Evolutionary conservation across 2,113 vertebrate genomes (phyloP), one percentile per base, ranked within the genome.

Genomic region (Copsychus sechellarum): DNA sequence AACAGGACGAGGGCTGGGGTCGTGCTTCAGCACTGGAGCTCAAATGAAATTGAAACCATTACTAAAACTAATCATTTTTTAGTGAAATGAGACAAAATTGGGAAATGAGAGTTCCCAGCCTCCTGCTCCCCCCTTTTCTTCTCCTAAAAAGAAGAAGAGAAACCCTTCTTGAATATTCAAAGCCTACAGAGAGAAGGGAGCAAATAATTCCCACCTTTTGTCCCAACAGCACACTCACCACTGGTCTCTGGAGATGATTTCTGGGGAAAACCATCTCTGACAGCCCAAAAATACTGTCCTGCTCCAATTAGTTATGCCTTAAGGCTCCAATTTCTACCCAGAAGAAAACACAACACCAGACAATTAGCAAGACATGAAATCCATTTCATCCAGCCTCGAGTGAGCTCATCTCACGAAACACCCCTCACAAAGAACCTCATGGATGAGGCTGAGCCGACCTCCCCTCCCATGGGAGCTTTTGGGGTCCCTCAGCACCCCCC

Each of bases 401-500:
- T 13, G 38, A 81, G 70, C 26, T 54, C 53, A 60, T 12, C 48
- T 79, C 65, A 4, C 29, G 45, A 42, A 84, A 57, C 6, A 1
- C 3, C 45, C 34, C 71, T 81, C 1, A 2, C 11, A 51, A 31
- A 65, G 67, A 84, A 14, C 36, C 31, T 57, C 13, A 0, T 1
- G 31, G 7, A 2, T 20, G 56, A 34, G 8, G 25, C 13, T 15
- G 64, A 58, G 29, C 18, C 0, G 0, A 20, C 7, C 34, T 54
- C 6, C 12, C 36, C 54, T 48, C 6, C n/a, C 7, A 0, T 1
- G 15, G 54, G 77, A 34, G 11, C 31, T 15, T 0, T 0, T 3
- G 33, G 42, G 17, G 8, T 50, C 65, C 34, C 66, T 79, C 85
- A 31, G 3, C 21, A 21, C 5, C 29, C 54, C 21, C 20, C 36